phyloP scores from a whole-genome alignment of 2,888 invertebrate species.

The Alloscopus bannaensis region DNA sequence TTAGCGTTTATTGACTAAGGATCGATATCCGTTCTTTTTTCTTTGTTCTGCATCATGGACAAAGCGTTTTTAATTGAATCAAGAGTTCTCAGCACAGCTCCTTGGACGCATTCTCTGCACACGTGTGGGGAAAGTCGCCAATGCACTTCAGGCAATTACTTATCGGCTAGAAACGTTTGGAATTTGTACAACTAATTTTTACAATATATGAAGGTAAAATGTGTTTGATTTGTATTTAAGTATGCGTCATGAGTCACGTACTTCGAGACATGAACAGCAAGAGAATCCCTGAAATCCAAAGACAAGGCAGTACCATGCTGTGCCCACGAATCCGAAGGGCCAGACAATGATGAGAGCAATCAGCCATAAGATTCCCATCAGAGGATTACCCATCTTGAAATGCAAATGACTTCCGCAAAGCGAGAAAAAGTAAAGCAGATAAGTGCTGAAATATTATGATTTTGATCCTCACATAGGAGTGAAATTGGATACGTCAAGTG shows the following conservation, averaged over 20 bases:
- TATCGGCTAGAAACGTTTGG: slow-evolving; percentile 13
- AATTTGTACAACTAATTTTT: neutral
- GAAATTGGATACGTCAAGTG: neutral
- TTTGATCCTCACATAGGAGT: neutral
- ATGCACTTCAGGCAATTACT: slow-evolving; percentile 19
- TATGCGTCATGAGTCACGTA: neutral
- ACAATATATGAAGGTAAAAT: neutral
- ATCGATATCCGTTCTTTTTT: no score
- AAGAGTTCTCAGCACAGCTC: slow-evolving; percentile 22
- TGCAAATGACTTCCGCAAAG: no score
- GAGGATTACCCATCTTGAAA: slow-evolving; percentile 25
- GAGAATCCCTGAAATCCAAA: slow-evolving; percentile 23
- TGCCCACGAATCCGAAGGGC: slow-evolving; percentile 16
- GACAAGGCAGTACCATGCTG: slow-evolving; percentile 20
- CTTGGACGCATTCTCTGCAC: slow-evolving; percentile 25
- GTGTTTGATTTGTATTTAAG: neutral
- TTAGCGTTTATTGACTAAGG: no score
- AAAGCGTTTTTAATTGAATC: no score
- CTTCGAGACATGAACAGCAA: slow-evolving; percentile 42
- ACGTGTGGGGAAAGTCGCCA: slow-evolving; percentile 12
- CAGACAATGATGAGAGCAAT: slow-evolving; percentile 11
- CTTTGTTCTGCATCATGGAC: no score
- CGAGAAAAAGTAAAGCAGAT: no score
- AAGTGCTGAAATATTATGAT: no score
- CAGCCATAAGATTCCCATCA: slow-evolving; percentile 40